A percentile compares a stretch with the other conserved stretches of the same genome.
phyloP scores from a whole-genome alignment of 1,140 invertebrate species.

The Subanguina moxae region DNA sequence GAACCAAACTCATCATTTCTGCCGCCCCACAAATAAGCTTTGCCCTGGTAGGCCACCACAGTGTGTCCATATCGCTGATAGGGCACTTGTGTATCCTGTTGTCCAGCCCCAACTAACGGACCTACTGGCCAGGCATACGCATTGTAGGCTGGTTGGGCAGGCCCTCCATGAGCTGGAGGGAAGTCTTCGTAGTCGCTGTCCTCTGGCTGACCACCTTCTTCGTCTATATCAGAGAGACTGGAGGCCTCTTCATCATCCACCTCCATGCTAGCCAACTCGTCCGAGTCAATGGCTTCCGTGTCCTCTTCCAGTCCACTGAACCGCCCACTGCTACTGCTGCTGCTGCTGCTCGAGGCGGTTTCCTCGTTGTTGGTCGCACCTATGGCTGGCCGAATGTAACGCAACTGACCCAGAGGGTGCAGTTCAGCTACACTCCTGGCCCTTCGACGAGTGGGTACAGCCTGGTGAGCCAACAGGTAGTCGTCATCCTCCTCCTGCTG shows the following conservation, averaged over 20 bases:
- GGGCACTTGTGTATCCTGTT: constrained; percentile 46
- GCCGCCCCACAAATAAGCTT: constrained; percentile 83
- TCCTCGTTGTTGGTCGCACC: constrained; percentile 45
- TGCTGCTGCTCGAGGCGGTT: neutral
- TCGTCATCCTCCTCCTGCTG: no score
- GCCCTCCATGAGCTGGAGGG: neutral
- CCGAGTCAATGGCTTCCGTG: constrained; percentile 17
- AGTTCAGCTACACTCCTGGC: constrained; percentile 1
- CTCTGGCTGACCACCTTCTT: constrained; percentile 16
- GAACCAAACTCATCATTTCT: constrained; percentile 74
- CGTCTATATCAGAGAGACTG: constrained; percentile 12
- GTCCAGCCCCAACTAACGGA: neutral
- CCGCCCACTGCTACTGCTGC: neutral
- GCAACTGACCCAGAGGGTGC: constrained; percentile 60
- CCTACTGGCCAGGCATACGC: constrained; percentile 1
- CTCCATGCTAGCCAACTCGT: constrained; percentile 2
- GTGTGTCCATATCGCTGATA: constrained; percentile 78
- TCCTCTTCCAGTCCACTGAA: neutral
- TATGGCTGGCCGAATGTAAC: constrained; percentile 62
- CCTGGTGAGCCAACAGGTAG: no score
- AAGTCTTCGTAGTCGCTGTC: constrained; percentile 3
- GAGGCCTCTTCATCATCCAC: constrained; percentile 16
- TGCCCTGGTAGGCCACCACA: constrained; percentile 71
- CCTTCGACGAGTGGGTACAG: constrained; percentile 60
- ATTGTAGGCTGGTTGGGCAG: neutral